Evolutionary conservation across 2,797 vertebrate genomes (phyloP).

Genomic region (Sphaeramia orbicularis): DNA sequence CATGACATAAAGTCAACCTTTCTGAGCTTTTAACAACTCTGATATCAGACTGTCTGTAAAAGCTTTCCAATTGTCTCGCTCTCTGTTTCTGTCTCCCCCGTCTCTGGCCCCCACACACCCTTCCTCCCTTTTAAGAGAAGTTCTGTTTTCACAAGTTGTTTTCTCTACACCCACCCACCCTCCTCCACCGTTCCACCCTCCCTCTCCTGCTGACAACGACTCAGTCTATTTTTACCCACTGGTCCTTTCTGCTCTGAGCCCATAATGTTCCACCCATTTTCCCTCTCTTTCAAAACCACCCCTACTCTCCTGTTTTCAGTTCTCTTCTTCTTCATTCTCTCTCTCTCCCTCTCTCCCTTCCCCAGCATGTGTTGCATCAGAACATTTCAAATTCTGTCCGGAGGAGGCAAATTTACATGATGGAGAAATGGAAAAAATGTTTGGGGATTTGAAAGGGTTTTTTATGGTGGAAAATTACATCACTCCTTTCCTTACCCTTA

Average conservation of each 20-base stretch:
- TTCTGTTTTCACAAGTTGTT: conserved; percentile 85
- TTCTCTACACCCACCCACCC: conserved; percentile 67
- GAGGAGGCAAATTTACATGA: conserved; percentile 45
- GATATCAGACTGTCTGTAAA: conserved; percentile 30
- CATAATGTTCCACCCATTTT: conserved; percentile 78
- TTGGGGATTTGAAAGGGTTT: conserved; percentile 49
- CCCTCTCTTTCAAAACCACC: conserved; percentile 76
- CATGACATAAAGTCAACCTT: background rate
- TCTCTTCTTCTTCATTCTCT: conserved; percentile 46
- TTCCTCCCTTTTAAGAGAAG: conserved; percentile 75
- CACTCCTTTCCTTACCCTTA: conserved; percentile 26
- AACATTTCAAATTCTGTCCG: conserved; percentile 46
- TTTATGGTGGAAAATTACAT: conserved; percentile 66
- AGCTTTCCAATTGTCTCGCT: conserved; percentile 31
- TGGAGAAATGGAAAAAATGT: conserved; percentile 53
- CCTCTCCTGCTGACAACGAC: conserved; percentile 79
- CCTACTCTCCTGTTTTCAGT: conserved; percentile 62
- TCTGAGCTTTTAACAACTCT: conserved; percentile 8
- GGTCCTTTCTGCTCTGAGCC: conserved; percentile 75
- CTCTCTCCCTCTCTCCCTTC: conserved; percentile 33
- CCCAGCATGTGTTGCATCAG: conserved; percentile 48
- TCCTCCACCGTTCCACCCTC: conserved; percentile 38
- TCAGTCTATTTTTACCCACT: conserved; percentile 82
- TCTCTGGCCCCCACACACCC: conserved; percentile 56
- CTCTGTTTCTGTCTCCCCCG: conserved; percentile 25